Base-by-base conservation (phyloP, 1,140 invertebrate species). In the Phenacoccus solenopsis region DNA sequence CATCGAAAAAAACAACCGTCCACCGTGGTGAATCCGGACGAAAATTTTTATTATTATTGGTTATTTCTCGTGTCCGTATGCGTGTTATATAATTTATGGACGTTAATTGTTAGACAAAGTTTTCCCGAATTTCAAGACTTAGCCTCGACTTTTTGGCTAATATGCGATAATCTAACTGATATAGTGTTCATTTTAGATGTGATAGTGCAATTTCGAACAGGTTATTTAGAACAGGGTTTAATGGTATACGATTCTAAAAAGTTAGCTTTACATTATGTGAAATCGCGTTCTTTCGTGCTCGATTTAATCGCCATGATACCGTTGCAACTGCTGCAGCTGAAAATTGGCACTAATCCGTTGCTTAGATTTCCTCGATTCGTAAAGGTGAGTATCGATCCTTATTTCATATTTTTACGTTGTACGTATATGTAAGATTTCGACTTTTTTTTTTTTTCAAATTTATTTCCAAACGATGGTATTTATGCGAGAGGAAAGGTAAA, bases 21-120 rank as follows among this genome's bases (percentile, higher is more conserved):
- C 25, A 88, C 87, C n/a, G 94, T 97, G 22, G 88, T 97, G 71
- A 95, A 96, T 80, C 94, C 94, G 0, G 94, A 97, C 79, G 92
- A 93, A 73, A 95, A 93, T 77, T 92, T 94, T 78, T 94, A 94
- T 82, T 96, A 95, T 80, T 92, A 93, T 77, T 98, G 94, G 95
- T 82, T 97, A 71, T 88, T 93, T 82, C 76, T 95, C 24, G 82
- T 96, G 71, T 94, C 93, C 20, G 77, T 87, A 67, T 93, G 92
- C 77, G 90, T 97, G 72, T 84, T 97, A 25, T 97, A 98, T 81
- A 97, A 98, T 80, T 81, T 95, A 25, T 98, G 95, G 95, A 93
- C 94, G 10, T 82, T 94, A 28, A 97, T 98, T 74, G 94, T 96
- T 24, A 83, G 95, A 21, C 91, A 97, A 80, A 95, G 93, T 75